phyloP scores from a whole-genome alignment of 2,797 vertebrate genomes.

The Falco novaeseelandiae region DNA sequence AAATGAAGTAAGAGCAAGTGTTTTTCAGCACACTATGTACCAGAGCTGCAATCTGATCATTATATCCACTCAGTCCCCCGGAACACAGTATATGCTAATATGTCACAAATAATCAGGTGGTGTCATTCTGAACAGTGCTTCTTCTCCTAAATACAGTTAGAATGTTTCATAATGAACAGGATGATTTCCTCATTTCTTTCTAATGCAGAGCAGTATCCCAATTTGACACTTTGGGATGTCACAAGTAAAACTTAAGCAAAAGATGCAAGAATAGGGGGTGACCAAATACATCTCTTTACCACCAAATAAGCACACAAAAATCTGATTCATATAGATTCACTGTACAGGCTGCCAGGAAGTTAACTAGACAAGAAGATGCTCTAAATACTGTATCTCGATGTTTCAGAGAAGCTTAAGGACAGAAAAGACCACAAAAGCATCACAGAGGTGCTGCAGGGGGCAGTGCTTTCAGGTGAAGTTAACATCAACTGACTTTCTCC shows the following conservation, averaged over 20 bases:
- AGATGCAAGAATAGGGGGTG: neutral
- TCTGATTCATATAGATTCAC: neutral
- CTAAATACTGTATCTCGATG: rapidly evolving
- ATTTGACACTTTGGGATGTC: neutral
- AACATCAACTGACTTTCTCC: neutral
- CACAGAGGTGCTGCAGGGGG: neutral
- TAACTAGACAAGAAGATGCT: neutral
- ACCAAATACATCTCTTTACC: neutral
- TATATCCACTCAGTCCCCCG: neutral
- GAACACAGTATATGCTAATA: neutral
- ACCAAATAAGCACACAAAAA: neutral
- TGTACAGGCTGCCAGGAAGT: neutral
- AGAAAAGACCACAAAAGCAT: neutral
- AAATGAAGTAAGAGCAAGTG: neutral
- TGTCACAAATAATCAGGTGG: neutral
- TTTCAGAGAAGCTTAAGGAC: neutral
- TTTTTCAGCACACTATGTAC: neutral
- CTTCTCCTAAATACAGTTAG: neutral
- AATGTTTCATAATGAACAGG: neutral
- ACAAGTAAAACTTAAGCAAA: neutral
- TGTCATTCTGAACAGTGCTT: neutral
- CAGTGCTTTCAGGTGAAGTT: neutral
- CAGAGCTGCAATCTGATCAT: neutral
- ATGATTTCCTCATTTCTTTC: neutral
- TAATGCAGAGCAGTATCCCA: neutral